These are phyloP conservation scores for Lycophotia porphyrea DNA, from an alignment of 2,888 invertebrate genomes.

Conservation along the genomic window DNA sequence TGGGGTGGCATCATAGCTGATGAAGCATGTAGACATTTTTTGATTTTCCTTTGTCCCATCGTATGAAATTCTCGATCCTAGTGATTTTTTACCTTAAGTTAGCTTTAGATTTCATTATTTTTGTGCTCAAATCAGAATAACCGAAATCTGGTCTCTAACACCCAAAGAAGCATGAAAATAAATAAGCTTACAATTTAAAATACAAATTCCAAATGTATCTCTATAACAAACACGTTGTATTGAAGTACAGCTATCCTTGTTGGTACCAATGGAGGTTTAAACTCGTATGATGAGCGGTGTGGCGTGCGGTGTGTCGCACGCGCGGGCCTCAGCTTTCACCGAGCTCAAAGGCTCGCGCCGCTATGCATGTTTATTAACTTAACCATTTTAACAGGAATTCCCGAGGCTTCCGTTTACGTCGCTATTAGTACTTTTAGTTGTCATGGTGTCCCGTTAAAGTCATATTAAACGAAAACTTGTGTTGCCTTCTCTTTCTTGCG, in stretches of 20 bases:
- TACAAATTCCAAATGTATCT: conserved; percentile 4
- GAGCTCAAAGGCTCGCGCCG: conserved; percentile 84
- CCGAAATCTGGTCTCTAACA: background rate
- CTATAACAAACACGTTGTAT: conserved; percentile 24
- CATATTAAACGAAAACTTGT: conserved; percentile 58
- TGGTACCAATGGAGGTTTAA: conserved; percentile 59
- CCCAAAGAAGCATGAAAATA: background rate
- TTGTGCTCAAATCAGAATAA: background rate
- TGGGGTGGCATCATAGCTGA: background rate
- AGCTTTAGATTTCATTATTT: background rate
- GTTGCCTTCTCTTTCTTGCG: conserved; percentile 44
- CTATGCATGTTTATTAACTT: conserved; percentile 87
- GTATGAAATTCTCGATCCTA: background rate
- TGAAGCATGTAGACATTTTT: background rate
- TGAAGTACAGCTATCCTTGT: conserved; percentile 52
- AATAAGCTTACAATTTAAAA: background rate
- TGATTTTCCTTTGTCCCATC: background rate
- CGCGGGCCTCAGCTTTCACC: conserved; percentile 84
- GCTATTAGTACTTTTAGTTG: conserved; percentile 79
- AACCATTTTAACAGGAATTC: conserved; percentile 87
- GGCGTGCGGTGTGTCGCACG: conserved; percentile 71
- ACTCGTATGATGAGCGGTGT: conserved; percentile 72
- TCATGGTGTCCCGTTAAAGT: conserved; percentile 70
- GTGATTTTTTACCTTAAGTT: background rate
- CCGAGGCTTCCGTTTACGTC: conserved; percentile 80